These are phyloP conservation scores for Dugesia japonica DNA, from an alignment of 2,888 invertebrate species.

Conservation along the genomic window DNA sequence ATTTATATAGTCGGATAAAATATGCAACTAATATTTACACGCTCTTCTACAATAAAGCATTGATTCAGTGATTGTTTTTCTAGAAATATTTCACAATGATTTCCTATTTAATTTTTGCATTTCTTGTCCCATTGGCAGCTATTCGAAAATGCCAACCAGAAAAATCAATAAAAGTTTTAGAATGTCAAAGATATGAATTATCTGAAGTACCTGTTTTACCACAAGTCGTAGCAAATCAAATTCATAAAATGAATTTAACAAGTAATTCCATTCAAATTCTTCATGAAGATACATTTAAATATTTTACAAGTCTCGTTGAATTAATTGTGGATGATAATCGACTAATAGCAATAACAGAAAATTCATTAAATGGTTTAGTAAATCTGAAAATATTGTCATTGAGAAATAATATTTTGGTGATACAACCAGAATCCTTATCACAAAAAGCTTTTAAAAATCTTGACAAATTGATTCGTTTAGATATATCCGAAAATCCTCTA, in stretches of 20 bases:
- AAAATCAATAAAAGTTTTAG: slow-evolving; percentile 9
- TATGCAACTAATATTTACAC: slow-evolving; percentile 5
- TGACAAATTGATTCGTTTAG: slow-evolving; percentile 24
- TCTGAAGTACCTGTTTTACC: slow-evolving; percentile 26
- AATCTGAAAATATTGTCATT: slow-evolving; percentile 26
- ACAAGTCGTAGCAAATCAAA: background rate
- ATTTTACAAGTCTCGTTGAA: slow-evolving; percentile 35
- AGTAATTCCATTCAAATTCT: slow-evolving; percentile 39
- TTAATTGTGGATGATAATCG: slow-evolving; percentile 23
- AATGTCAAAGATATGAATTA: background rate
- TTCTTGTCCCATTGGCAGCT: background rate
- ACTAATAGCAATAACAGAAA: slow-evolving; percentile 29
- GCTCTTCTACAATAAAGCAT: background rate
- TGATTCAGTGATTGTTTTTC: background rate
- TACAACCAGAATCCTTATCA: slow-evolving; percentile 23
- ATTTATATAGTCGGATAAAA: slow-evolving; percentile 9
- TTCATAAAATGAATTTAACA: slow-evolving; percentile 37
- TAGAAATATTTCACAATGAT: background rate
- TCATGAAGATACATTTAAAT: slow-evolving; percentile 37
- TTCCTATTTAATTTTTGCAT: background rate
- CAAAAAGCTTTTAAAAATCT: slow-evolving; percentile 26
- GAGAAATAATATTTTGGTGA: slow-evolving; percentile 28
- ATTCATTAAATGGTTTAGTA: slow-evolving; percentile 26
- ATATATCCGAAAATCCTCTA: slow-evolving; percentile 30
- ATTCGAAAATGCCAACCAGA: slow-evolving; percentile 9